These are phyloP conservation scores for Calcarius ornatus DNA, from an alignment of 2,113 vertebrate species.

Conservation along the genomic window DNA sequence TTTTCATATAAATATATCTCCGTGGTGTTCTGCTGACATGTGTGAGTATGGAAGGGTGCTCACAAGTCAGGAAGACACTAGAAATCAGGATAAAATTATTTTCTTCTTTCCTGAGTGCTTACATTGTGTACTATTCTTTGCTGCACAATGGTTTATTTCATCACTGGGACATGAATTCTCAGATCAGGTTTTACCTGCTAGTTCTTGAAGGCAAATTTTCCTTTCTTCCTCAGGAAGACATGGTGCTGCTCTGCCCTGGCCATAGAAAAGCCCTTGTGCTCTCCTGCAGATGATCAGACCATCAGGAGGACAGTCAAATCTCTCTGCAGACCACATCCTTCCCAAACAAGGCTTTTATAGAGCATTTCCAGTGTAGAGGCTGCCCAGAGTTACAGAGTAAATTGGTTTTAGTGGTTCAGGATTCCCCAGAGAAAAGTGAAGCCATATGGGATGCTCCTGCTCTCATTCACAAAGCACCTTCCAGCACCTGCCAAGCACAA, in stretches of 20 bases:
- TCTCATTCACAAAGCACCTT: neutral
- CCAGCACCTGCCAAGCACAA: neutral
- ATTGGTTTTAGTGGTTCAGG: neutral
- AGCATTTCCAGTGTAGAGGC: neutral
- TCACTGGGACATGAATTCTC: constrained; percentile 50
- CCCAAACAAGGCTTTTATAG: neutral
- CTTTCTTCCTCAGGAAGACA: neutral
- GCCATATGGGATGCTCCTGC: neutral
- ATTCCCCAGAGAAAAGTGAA: neutral
- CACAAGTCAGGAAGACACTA: constrained; percentile 51
- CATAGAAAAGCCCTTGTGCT: neutral
- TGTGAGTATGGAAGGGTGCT: constrained; percentile 41
- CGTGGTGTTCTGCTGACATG: constrained; percentile 41
- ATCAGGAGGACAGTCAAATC: neutral
- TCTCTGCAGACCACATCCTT: neutral
- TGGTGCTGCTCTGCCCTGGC: neutral
- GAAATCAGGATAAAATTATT: constrained; percentile 65
- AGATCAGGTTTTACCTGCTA: constrained; percentile 17
- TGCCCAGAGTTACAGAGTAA: neutral
- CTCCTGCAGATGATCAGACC: neutral
- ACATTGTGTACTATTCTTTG: constrained; percentile 60
- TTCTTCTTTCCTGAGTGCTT: constrained; percentile 64
- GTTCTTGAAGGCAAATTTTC: constrained; percentile 28
- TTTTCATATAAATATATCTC: constrained; percentile 60
- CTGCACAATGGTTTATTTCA: constrained; percentile 63